Percentiles rank a stretch among this genome's conserved stretches.
Conservation (phyloP, 23 tunicate genomes). For the Oikopleura dioica region DNA sequence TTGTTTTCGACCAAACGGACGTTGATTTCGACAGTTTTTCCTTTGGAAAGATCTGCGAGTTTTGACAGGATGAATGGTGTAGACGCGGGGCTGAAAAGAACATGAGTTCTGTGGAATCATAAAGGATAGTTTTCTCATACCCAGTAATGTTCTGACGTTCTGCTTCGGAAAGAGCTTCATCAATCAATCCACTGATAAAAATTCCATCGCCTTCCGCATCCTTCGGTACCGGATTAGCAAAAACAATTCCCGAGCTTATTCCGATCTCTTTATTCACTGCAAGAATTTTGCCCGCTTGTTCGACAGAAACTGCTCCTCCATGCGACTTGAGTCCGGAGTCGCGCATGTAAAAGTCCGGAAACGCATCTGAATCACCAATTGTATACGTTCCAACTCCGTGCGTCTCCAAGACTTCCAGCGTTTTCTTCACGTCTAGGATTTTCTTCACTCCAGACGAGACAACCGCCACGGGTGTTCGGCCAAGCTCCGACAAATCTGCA, state of each 20-base stretch:
- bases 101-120: not conserved
- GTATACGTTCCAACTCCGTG: slow-evolving; percentile 74
- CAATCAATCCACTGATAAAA: slow-evolving; percentile 20
- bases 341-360: slow-evolving; percentile 60
- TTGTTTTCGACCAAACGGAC: slow-evolving; percentile 16
- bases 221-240: slow-evolving; percentile 60
- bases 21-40: slow-evolving; percentile 43
- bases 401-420: slow-evolving; percentile 68
- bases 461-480: slow-evolving; percentile 64
- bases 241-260: slow-evolving; percentile 33
- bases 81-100: not conserved
- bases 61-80: slow-evolving; percentile 41
- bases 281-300: slow-evolving; percentile 27
- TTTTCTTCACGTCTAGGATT: slow-evolving; percentile 46
- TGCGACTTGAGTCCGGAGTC: slow-evolving; percentile 46
- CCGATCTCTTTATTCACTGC: slow-evolving; percentile 17
- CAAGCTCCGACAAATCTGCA: slow-evolving; percentile 54
- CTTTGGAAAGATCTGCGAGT: slow-evolving; percentile 36
- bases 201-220: slow-evolving; percentile 21
- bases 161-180: slow-evolving; percentile 23
- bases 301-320: slow-evolving; percentile 9
- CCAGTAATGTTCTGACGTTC: slow-evolving; percentile 8
- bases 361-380: slow-evolving; percentile 26
- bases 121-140: not conserved
- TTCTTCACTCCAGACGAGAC: slow-evolving; percentile 83